Base-by-base conservation (phyloP, 2,888 invertebrate genomes). In the Proisotoma minuta region DNA sequence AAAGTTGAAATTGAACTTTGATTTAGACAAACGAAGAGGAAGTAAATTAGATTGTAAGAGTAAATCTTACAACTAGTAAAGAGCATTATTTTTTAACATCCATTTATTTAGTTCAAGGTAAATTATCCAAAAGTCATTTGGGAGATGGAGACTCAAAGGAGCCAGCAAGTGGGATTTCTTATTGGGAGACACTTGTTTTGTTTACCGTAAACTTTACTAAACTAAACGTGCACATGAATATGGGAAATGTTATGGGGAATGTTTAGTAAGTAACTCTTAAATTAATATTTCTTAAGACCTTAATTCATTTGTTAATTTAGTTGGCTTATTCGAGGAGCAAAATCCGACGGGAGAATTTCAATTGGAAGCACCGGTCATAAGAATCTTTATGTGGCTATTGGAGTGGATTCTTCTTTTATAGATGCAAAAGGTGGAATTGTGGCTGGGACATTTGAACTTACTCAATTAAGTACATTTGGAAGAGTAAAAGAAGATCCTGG, bases 191-290 rank as follows among this genome's bases (percentile, higher is more conserved):
- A 2, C 81, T 96, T 56, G 97, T 98, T 2, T 81, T 98, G 60
- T 95, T 97, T 80, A 93, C 94, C 0, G 89, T 98, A 47, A 96
- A 97, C 81, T 93, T 98, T 78, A 93, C 95, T 50, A 87, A 91
- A 75, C 83, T 99, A 57, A 96, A 97, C 78, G 92, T 99, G 10
- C 92, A 94, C 77, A 97, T 98, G 89, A 98, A 98, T 79, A 99
- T 99, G 95, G 96, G 97, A 47, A 98, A 98, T 77, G 96, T 98
- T 0, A 98, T 99, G 95, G 98, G 99, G 15, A 96, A 96, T 77
- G 96, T 97, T 62, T 85, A 85, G 85, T 89, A 78, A 81, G 57
- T 24, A 4, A 24, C 27, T 5, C 34, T n/a, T n/a, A n/a, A 27
- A 23, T 47, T 2, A 29, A 22, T 39, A 40, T 28, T 47, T 3